phyloP scores from a whole-genome alignment of 1,140 invertebrate species.

The Nymphalis io region DNA sequence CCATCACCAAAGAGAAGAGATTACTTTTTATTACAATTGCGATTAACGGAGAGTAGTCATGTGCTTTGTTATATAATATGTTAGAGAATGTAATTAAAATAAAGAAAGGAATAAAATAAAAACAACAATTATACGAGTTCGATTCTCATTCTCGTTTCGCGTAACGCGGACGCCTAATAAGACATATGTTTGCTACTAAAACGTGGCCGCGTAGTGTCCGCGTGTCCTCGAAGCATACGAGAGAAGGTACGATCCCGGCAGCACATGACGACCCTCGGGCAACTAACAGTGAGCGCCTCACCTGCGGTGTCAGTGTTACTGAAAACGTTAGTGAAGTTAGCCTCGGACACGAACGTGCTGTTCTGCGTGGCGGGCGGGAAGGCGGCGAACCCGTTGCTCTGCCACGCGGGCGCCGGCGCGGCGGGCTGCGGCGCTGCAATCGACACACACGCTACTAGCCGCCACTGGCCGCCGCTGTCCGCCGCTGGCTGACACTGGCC shows the following conservation, averaged over 20 bases:
- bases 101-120: too few relatives aligned
- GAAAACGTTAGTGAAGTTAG: constrained; percentile 92
- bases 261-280: neutral
- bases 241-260: too few relatives aligned
- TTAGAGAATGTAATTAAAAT: too few relatives aligned
- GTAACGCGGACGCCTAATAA: too few relatives aligned
- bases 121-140: too few relatives aligned
- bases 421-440: constrained; percentile 44
- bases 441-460: too few relatives aligned
- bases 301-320: constrained; percentile 87
- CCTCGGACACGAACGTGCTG: constrained; percentile 92
- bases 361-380: constrained; percentile 75
- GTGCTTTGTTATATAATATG: neutral
- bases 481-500: too few relatives aligned
- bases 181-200: too few relatives aligned
- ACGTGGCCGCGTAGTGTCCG: too few relatives aligned
- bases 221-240: too few relatives aligned
- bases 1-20: constrained; percentile 27
- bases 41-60: neutral
- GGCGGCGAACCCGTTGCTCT: constrained; percentile 80
- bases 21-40: constrained; percentile 10
- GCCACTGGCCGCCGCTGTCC: too few relatives aligned
- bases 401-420: constrained; percentile 42
- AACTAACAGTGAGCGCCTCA: constrained; percentile 64
- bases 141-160: too few relatives aligned